Evolutionary conservation across 2,113 vertebrate species (phyloP), one percentile per base, ranked within the genome.

Genomic region (Lepus timidus): DNA sequence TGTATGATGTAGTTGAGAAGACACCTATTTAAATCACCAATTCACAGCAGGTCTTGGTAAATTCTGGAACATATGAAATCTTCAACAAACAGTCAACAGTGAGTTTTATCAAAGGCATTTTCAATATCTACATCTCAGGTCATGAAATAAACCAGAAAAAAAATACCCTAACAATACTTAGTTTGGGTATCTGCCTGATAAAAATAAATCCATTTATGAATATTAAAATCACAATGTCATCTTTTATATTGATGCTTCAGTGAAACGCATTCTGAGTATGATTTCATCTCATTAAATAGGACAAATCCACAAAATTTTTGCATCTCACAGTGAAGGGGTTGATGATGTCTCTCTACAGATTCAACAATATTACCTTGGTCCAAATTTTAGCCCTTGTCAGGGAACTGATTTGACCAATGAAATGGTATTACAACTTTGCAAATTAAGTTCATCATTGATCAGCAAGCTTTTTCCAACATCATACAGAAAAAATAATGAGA

Each of bases 281-380:
- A 95, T 64, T 84, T 90, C 31, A 91, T 81, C 22, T 88, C 74
- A 27, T 75, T 64, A 93, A 88, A 55, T 71, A 71, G 81, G 73
- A 88, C 25, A 91, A 84, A 85, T 76, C 16, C 81, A 82, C 33
- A 94, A 44, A 82, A 55, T 73, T n/a, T 83, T 4, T 88, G 27
- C 33, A 81, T 52, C 52, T 81, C 64, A 73, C 39, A 76, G 58
- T 44, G 55, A 65, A 65, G 33, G 3, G 9, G 1, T 67, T 78
- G 33, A 49, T 75, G 44, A 84, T 81, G 22, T 39, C 11, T 13
- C 29, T 44, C 10, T 74, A 55, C 14, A 88, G 22, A 94, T 36
- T 39, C 23, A 61, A 36, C 20, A 94, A 14, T n/a, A 55, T 67
- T 88, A 81, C 52, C 25, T 31, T 19, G 4, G 23, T 80, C 39